Base-by-base conservation (phyloP, 2,888 invertebrate species). In the Clostera curtula region DNA sequence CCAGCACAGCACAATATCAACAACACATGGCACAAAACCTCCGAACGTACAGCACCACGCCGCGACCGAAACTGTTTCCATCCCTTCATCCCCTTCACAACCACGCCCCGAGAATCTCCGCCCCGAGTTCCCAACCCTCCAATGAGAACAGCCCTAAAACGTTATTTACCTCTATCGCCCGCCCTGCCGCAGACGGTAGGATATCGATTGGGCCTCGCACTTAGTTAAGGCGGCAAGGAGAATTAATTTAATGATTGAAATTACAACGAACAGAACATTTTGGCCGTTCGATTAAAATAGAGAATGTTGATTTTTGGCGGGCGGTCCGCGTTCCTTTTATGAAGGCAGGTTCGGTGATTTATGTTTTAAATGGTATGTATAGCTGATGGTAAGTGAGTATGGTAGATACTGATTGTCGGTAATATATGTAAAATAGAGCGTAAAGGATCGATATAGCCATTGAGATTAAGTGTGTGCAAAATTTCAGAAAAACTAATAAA, bases 221-320 rank as follows among this genome's bases (percentile, higher is more conserved):
- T 79, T 79, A 80, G 74, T 80, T 82, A 82, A 80, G 74, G 70
- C 72, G 75, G 74, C 47, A 56, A 63, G 64, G 43, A 60, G 74
- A 76, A 74, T 80, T 83, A 82, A 80, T 77, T 73, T 77, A 77
- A 77, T 80, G 82, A 83, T 82, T 79, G 74, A 68, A 74, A 75
- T 73, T 73, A 73, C 70, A 67, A 69, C 62, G 68, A 64, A 65
- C 61, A 66, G 58, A 56, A 61, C 55, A 65, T 63, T 68, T 64
- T 66, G 63, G 57, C 63, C 56, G 63, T 63, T 68, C 70, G 66
- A 64, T 75, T 76, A 72, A 72, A 62, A 65, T 54, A 49, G 54
- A 47, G 39, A 40, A 36, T 48, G 55, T 47, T 48, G 43, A 27
- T 39, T 49, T 49, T 38, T 48, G 40, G 41, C 47, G 46, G n/a